A percentile compares a stretch with the other conserved stretches of the same genome.
phyloP scores from a whole-genome alignment of 2,888 invertebrate species.

The Drosophila cognata region DNA sequence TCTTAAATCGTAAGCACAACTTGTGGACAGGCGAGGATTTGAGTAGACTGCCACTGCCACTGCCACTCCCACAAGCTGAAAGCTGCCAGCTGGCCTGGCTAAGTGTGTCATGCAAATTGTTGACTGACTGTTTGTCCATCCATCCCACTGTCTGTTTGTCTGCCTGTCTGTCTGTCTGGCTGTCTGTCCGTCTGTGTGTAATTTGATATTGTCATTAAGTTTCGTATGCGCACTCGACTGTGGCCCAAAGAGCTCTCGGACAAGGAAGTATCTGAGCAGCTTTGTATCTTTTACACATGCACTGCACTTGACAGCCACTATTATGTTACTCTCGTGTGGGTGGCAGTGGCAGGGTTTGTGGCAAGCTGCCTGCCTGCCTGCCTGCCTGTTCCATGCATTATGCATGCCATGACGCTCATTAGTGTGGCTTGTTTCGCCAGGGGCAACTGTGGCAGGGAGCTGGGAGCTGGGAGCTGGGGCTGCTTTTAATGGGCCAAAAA shows the following conservation, averaged over 20 bases:
- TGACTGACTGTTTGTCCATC: neutral
- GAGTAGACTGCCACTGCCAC: neutral
- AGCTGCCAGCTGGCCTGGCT: constrained; percentile 35
- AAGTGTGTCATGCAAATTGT: constrained; percentile 78
- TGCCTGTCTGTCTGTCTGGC: constrained; percentile 5
- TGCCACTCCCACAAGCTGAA: constrained; percentile 35
- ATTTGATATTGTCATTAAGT: constrained; percentile 79
- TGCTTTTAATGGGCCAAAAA: constrained; percentile 65
- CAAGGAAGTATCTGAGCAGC: constrained; percentile 68
- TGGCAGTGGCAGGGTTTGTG: constrained; percentile 31
- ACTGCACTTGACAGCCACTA: constrained; percentile 77
- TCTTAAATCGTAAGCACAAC: constrained; percentile 55
- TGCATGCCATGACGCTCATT: constrained; percentile 77
- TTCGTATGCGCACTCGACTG: constrained; percentile 76
- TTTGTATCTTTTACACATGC: constrained; percentile 67
- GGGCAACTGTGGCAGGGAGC: neutral
- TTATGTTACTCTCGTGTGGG: constrained; percentile 67
- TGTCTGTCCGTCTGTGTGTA: constrained; percentile 43
- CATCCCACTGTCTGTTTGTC: constrained; percentile 9
- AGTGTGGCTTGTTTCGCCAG: constrained; percentile 55
- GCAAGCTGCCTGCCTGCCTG: constrained; percentile 6
- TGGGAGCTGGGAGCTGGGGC: constrained; percentile 2
- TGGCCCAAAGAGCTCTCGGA: constrained; percentile 62
- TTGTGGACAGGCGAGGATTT: constrained; percentile 54
- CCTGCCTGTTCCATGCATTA: constrained; percentile 56